phyloP scores from a whole-genome alignment of 1,140 invertebrate genomes.

The Sminthurides bifidus region DNA sequence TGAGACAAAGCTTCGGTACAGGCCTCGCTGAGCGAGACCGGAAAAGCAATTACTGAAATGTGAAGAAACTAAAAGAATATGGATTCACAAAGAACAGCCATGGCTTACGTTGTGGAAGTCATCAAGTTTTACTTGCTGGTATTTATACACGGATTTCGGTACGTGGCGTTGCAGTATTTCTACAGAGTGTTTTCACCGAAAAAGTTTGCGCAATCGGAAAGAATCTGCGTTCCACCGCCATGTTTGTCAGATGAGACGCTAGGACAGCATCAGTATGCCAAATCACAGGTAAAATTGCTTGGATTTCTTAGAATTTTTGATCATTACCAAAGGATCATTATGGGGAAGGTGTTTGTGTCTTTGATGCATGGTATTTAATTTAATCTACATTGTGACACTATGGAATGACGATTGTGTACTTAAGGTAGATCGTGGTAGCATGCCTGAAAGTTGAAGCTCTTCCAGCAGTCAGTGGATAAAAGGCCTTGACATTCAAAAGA shows the following conservation, averaged over 20 bases:
- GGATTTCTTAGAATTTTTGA: too few species aligned
- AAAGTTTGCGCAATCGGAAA: constrained; percentile 4
- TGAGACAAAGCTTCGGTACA: background rate
- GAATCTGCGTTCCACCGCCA: constrained; percentile 39
- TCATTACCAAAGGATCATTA: background rate
- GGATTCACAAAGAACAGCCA: background rate
- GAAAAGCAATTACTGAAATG: background rate
- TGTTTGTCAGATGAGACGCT: constrained; percentile 47
- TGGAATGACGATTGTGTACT: too few species aligned
- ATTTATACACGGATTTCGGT: constrained; percentile 20
- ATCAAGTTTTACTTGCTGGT: constrained; percentile 21
- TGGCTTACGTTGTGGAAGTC: background rate
- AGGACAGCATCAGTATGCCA: constrained; percentile 51
- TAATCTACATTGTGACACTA: constrained; percentile 3
- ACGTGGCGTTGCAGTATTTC: constrained; percentile 19
- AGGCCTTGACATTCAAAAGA: too few species aligned
- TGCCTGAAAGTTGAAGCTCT: too few species aligned
- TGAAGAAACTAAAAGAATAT: background rate
- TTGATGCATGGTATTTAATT: background rate
- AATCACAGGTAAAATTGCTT: constrained; percentile 52
- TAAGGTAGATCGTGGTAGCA: too few species aligned
- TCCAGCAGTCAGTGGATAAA: too few species aligned
- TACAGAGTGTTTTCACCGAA: constrained; percentile 22
- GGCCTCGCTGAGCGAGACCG: background rate
- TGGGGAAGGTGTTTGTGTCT: constrained; percentile 3